Evolutionary conservation across 2,797 vertebrate genomes (phyloP).

Genomic region (Balearica regulorum): DNA sequence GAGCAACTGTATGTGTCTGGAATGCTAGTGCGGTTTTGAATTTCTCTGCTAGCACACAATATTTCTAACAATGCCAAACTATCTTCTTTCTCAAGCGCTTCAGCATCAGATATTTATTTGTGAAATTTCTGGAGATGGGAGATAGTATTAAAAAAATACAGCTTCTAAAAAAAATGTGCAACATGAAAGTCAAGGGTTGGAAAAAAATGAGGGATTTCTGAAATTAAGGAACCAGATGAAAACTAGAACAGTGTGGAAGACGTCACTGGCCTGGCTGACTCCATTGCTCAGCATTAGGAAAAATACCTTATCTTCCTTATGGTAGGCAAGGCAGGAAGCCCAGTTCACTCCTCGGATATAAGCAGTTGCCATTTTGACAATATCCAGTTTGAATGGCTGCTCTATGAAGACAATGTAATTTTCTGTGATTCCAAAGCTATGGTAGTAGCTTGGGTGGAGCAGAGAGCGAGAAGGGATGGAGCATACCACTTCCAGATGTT

Average conservation of each 20-base stretch:
- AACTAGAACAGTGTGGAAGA: background rate
- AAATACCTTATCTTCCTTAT: slow-evolving; percentile 81
- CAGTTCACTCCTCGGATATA: slow-evolving; percentile 86
- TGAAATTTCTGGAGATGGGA: background rate
- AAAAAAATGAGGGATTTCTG: background rate
- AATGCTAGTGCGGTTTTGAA: background rate
- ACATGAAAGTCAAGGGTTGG: background rate
- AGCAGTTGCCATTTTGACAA: slow-evolving; percentile 86
- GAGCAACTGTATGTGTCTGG: background rate
- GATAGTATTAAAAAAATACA: background rate
- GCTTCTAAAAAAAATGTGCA: background rate
- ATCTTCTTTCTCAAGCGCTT: background rate
- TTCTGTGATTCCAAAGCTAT: slow-evolving; percentile 92
- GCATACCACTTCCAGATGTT: slow-evolving; percentile 79
- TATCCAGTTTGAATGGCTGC: slow-evolving; percentile 88
- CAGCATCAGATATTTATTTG: background rate
- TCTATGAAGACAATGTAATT: slow-evolving; percentile 92
- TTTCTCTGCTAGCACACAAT: background rate
- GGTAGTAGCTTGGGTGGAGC: slow-evolving; percentile 89
- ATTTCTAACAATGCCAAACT: background rate
- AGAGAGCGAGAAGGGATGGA: slow-evolving; percentile 82
- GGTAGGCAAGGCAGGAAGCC: slow-evolving; percentile 88
- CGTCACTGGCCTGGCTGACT: background rate
- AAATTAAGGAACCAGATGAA: background rate
- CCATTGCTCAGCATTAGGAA: background rate